phyloP scores from a whole-genome alignment of 2,888 invertebrate species.

The Oligia latruncula region DNA sequence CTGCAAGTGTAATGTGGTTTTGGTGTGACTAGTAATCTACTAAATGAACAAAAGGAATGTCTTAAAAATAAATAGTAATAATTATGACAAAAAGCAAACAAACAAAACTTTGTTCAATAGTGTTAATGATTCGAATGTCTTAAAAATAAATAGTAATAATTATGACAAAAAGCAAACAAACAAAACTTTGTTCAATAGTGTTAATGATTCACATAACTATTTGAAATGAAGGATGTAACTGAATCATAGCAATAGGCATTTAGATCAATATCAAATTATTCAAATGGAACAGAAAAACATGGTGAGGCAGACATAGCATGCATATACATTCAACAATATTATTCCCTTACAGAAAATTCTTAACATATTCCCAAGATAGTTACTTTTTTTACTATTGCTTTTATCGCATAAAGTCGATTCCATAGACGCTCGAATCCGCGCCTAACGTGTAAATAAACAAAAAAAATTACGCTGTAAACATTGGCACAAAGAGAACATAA shows the following conservation, averaged over 20 bases:
- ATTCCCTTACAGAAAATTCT: slow-evolving; percentile 39
- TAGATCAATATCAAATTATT: slow-evolving; percentile 38
- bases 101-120: background rate
- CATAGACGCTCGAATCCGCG: slow-evolving; percentile 73
- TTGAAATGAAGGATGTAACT: slow-evolving; percentile 16
- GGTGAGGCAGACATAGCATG: slow-evolving; percentile 9
- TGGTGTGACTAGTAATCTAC: background rate
- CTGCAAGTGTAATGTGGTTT: background rate
- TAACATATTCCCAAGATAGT: slow-evolving; percentile 14
- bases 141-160: too few species aligned
- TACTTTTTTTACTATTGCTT: slow-evolving; percentile 47
- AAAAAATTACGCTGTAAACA: slow-evolving; percentile 83
- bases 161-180: background rate
- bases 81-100: background rate
- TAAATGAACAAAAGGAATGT: background rate
- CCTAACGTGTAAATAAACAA: slow-evolving; percentile 87
- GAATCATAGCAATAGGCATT: slow-evolving; percentile 46
- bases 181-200: background rate
- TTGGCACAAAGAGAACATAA: slow-evolving; percentile 82
- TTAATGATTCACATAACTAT: slow-evolving; percentile 36
- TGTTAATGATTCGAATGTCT: slow-evolving; percentile 40
- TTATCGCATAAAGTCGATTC: slow-evolving; percentile 59
- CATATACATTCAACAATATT: slow-evolving; percentile 18
- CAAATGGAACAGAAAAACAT: slow-evolving; percentile 23
- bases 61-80: background rate